These are phyloP conservation scores for Propithecus perrieri DNA, from an alignment of 2,797 vertebrate genomes.

Conservation along the genomic window DNA sequence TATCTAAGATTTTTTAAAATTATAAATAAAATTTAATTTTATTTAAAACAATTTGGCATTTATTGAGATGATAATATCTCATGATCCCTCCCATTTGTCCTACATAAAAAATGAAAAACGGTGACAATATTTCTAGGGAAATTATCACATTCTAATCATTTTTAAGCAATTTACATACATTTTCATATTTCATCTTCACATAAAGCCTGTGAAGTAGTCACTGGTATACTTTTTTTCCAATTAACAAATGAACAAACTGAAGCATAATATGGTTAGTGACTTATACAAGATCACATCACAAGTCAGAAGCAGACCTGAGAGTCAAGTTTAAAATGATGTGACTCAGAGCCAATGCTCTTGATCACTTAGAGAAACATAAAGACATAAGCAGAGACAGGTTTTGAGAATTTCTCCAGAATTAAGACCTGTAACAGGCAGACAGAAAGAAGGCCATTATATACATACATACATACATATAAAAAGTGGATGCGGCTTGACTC, in stretches of 20 bases:
- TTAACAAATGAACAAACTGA: neutral
- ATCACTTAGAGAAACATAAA: neutral
- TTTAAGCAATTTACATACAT: neutral
- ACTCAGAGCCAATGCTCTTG: neutral
- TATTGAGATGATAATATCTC: neutral
- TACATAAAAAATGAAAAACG: neutral
- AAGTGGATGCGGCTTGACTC: neutral
- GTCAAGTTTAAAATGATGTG: neutral
- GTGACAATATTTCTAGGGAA: neutral
- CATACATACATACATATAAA: neutral
- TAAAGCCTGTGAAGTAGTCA: neutral
- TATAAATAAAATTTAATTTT: neutral
- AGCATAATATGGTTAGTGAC: neutral
- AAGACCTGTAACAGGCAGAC: neutral
- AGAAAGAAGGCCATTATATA: neutral
- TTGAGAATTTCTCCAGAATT: neutral
- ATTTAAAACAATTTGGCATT: neutral
- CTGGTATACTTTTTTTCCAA: neutral
- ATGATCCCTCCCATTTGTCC: neutral
- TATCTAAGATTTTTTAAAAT: neutral
- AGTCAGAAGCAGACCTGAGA: neutral
- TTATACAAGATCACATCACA: neutral
- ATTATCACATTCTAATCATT: neutral
- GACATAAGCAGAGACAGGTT: neutral
- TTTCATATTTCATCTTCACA: neutral